phyloP scores from a whole-genome alignment of 2,113 vertebrate genomes.

The Prionailurus viverrinus region DNA sequence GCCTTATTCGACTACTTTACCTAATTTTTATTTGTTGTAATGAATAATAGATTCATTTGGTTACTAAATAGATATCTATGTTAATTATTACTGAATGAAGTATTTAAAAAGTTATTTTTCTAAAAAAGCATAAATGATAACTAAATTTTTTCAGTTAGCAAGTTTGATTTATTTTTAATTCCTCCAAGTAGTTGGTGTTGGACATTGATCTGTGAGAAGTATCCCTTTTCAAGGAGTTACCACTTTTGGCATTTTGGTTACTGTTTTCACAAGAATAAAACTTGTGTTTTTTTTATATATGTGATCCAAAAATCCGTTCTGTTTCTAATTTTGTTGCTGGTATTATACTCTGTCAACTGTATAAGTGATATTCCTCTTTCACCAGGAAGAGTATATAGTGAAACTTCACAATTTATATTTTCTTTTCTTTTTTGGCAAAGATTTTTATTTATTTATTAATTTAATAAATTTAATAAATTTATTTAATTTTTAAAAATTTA shows the following conservation, averaged over 20 bases:
- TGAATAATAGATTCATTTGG: constrained; percentile 21
- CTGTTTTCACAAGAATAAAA: background rate
- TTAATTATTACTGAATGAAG: background rate
- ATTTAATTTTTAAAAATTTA: background rate
- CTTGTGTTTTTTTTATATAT: background rate
- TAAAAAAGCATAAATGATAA: background rate
- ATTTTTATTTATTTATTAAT: too few species aligned
- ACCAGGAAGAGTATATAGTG: constrained; percentile 1
- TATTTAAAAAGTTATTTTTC: background rate
- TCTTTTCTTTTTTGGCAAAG: background rate
- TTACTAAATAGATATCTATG: constrained; percentile 39
- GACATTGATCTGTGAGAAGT: constrained; percentile 33
- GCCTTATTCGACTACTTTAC: background rate
- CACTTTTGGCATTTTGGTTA: constrained; percentile 40
- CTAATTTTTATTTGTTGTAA: constrained; percentile 7
- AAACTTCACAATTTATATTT: constrained; percentile 27
- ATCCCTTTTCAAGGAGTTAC: constrained; percentile 22
- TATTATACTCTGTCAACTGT: background rate
- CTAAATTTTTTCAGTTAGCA: background rate
- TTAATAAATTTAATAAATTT: too few species aligned
- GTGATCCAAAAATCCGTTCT: background rate
- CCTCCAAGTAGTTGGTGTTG: constrained; percentile 25
- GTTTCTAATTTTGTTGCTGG: constrained; percentile 18
- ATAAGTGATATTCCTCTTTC: background rate
- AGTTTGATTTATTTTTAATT: constrained; percentile 63